Base-by-base conservation (phyloP, 2,797 vertebrate genomes). In the Silurus aristotelis region DNA sequence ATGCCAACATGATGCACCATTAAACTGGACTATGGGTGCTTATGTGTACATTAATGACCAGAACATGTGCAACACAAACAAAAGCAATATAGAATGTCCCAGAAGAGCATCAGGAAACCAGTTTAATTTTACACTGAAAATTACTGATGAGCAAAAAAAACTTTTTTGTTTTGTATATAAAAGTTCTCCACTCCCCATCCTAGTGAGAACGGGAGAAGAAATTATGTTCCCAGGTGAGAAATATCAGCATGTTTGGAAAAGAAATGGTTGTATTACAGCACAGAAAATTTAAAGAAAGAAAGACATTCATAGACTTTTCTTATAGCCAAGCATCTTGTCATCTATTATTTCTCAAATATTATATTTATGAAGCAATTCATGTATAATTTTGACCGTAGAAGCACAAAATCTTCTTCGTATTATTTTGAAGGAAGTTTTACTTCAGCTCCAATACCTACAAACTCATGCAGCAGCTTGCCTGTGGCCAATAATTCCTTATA, bases 91-190 rank as follows among this genome's bases (percentile, higher is more conserved):
- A 5, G 25, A 0, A 12, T 89, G 88, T 58, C 0, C 2, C 0
- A 27, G 22, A 80, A 7, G 13, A 14, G 2, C 8, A 22, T 1
- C 79, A 8, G 9, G 12, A 12, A 80, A 84, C 22, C 48, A 15
- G 63, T 83, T 89, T 43, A 87, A 12, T 2, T 90, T 89, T 31
- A 89, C 82, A 2, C 8, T 91, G 46, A 85, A 58, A 10, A 77
- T 82, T 1, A 67, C 48, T 63, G 31, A 2, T 27, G n/a, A 71
- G 61, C 8, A 55, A 31, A 82, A 20, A 43, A 19, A 60, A 20
- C 3, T 27, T 19, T 15, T 14, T 5, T 91, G 90, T 83, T 0
- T 52, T n/a, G 72, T 91, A 5, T 56, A 60, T n/a, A 76, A 0
- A 52, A 5, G 6, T 3, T 0, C 0, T 0, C 83, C 87, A 52